A percentile compares a stretch with the other conserved stretches of the same genome.
Conservation (phyloP, 2,113 vertebrate genomes). For the Calcarius ornatus region DNA sequence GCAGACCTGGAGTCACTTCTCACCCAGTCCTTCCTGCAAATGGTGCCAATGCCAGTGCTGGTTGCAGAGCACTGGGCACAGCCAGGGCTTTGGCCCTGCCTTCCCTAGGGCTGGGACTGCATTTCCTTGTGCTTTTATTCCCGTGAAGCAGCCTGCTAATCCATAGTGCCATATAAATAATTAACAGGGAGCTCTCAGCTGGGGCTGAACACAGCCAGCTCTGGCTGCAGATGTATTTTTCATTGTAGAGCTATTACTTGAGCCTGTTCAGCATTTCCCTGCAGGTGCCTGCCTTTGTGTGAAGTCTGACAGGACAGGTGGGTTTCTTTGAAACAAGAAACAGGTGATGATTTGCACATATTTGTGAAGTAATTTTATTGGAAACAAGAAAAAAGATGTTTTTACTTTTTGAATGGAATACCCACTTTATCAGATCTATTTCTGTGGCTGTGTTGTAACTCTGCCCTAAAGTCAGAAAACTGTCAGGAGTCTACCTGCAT, state of each 20-base stretch:
- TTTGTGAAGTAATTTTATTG: background rate
- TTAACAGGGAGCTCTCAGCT: background rate
- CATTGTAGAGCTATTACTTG: constrained; percentile 5
- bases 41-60: background rate
- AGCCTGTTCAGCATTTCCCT: background rate
- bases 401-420: background rate
- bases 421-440: background rate
- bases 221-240: constrained; percentile 2
- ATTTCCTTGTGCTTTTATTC: background rate
- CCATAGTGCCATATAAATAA: background rate
- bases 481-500: background rate
- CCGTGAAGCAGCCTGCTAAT: background rate
- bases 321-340: background rate
- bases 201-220: background rate
- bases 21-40: background rate
- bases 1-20: background rate
- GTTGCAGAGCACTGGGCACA: background rate
- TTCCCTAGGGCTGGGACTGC: background rate
- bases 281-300: background rate
- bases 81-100: background rate
- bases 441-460: background rate
- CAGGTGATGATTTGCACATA: background rate
- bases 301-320: background rate
- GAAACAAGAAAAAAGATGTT: background rate
- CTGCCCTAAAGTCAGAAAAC: background rate